phyloP scores from a whole-genome alignment of 2,797 vertebrate species.

The Alca torda region DNA sequence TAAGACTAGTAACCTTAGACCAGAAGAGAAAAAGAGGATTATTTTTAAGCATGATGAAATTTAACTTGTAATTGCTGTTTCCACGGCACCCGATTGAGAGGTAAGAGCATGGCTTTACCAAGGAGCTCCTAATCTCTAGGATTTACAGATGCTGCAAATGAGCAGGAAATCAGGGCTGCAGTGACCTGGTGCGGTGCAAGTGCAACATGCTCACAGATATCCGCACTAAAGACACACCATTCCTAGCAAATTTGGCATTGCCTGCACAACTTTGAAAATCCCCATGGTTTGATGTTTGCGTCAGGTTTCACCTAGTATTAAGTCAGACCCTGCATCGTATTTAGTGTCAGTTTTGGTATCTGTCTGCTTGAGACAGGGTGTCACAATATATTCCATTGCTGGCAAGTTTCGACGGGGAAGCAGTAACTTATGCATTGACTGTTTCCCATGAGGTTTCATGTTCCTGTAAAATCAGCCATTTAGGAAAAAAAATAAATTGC shows the following conservation, averaged over 20 bases:
- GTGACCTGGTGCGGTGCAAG: background rate
- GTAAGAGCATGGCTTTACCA: background rate
- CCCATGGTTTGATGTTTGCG: background rate
- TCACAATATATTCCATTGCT: conserved; percentile 19
- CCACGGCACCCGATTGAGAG: background rate
- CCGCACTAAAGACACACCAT: background rate
- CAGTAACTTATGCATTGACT: conserved; percentile 16
- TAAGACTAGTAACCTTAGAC: background rate
- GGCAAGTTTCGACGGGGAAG: conserved; percentile 26
- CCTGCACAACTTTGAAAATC: background rate
- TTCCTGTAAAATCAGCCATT: conserved; percentile 49
- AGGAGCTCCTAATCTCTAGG: background rate
- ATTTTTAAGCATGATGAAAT: conserved; percentile 27
- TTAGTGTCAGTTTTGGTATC: conserved; percentile 33
- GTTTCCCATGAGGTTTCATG: conserved; percentile 14
- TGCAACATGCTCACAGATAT: background rate
- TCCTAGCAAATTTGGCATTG: background rate
- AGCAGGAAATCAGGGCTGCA: background rate
- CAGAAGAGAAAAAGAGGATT: background rate
- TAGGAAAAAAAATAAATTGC: background rate
- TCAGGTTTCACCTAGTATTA: background rate
- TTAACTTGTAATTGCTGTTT: conserved; percentile 38
- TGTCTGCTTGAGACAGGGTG: conserved; percentile 12
- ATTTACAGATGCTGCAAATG: background rate
- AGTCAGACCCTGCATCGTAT: background rate